Base-by-base conservation (phyloP, 92 coral and sea anemone species). In the Nematostella vectensis region DNA sequence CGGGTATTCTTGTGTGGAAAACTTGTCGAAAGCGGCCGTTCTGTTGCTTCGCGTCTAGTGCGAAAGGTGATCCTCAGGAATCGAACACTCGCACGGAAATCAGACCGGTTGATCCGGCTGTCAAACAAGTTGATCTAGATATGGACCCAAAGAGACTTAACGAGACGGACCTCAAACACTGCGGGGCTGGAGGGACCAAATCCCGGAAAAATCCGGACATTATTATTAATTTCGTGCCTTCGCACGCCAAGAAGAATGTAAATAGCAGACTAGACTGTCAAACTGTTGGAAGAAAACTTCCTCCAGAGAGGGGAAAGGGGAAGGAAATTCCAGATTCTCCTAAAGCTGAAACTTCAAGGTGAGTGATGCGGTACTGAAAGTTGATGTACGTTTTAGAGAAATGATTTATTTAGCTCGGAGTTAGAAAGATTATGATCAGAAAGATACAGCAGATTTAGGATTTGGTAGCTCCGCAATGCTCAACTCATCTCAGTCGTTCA, bases 1-100 rank as follows among this genome's bases (percentile, higher is more conserved):
- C 63, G 36, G 85, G 76, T 25, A 55, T 72, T 67, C 56, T 79
- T 22, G 18, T 76, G 10, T 84, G 94, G 94, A 79, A 67, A 74
- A 67, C 59, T 57, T 50, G 70, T 59, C 60, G 87, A 56, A 74
- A 79, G 37, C 63, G 63, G 19, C 63, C 63, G 12, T 39, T 36
- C 26, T 65, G 63, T 24, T 66, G 72, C 25, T 39, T 36, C 31
- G 39, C 31, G 27, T 31, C 43, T 39, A 33, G 26, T 11, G 17
- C 29, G 22, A 37, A 50, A 31, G 42, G 70, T 16, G 72, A 66
- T 29, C 47, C 72, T 11, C 59, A 66, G 37, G 72, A 66, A 38
- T 55, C 72, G 19, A 66, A 66, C 37, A 66, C 72, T n/a, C 28
- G 53, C 20, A 66, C 63, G 42, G 63, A 55, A 42, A 31, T 37